Base-by-base conservation (phyloP, 1,140 invertebrate genomes). In the Hetaerina americana region DNA sequence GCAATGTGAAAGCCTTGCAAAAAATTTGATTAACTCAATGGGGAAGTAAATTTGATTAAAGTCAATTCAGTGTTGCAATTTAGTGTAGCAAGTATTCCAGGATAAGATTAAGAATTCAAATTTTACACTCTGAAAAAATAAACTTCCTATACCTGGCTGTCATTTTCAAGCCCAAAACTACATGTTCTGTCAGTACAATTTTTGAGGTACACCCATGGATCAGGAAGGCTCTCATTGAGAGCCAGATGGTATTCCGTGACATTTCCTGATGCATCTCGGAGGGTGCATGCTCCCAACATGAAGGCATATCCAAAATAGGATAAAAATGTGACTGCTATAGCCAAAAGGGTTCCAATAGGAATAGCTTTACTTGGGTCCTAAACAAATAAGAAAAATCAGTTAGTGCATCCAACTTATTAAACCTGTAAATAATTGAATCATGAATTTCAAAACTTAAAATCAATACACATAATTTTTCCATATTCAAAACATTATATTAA, bases 341-440 rank as follows among this genome's bases (percentile, higher is more conserved):
- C 85, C 26, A 85, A 71, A 29, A 88, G 77, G 1, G 87, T 88
- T 26, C 87, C 87, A 75, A 82, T 82, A 22, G 87, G 86, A 75
- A 88, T 88, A n/a, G 81, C 81, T 25, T 70, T 74, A 26, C 77
- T 78, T 26, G 81, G 81, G 73, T 82, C 80, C 77, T 80, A 72
- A 1, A 72, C 76, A 73, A 6, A 29, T 73, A 68, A 22, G 25
- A 27, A 71, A n/a, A 29, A 57, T 57, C 31, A 40, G 15, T n/a
- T n/a, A n/a, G n/a, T n/a, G n/a, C n/a, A n/a, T n/a, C 18, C n/a
- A 26, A 2, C 26, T 12, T 26, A 2, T 22, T 57, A 18, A 1
- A 2, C 40, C 10, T 57, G 15, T 5, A 57, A 57, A 57, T 2
- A 57, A n/a, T n/a, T n/a, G 68, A 29, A 0, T 29, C 12, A 72